Base-by-base conservation (phyloP, 2,797 vertebrate species). In the Pangasius sanitwongsei region DNA sequence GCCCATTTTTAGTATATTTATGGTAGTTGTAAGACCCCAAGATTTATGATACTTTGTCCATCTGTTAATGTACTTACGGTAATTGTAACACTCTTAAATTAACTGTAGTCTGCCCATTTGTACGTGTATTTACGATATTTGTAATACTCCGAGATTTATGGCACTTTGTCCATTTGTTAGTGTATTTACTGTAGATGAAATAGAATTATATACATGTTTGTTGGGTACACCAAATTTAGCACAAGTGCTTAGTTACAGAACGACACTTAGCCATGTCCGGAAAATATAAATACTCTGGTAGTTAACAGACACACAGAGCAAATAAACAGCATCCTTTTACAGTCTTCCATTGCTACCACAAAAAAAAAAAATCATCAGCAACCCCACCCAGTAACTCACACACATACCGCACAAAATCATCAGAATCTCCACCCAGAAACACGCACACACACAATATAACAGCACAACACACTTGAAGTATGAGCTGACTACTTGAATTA, bases 231-330 rank as follows among this genome's bases (percentile, higher is more conserved):
- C 25, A 55, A 55, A 31, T 53, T 53, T 31, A 55, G 48, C 48
- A 8, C 2, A 31, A 31, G 28, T 41, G 74, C 25, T 77, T 77
- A 50, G 44, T 50, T 16, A 28, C 74, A 16, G 48, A 77, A 72
- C 34, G 61, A 23, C 37, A 20, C 44, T 44, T 44, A 7, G 44
- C 44, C 44, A 44, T 48, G 41, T 48, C 61, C 1, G 37, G 57
- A 65, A 83, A 83, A 48, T 65, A 61, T 61, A n/a, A 83, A n/a
- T 31, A 65, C 82, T 48, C 82, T 55, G 77, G 15, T 8, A n/a
- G 50, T 59, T 81, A 57, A 81, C 77, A 48, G 59, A 65, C 41
- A 67, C 41, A 48, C 34, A 50, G 34, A 83, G 15, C 41, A 41
- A 34, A 41, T 61, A 70, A 53, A 70, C 67, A 37, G 69, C 69